phyloP scores from a whole-genome alignment of 2,113 vertebrate species.

The Tachysurus vachellii region DNA sequence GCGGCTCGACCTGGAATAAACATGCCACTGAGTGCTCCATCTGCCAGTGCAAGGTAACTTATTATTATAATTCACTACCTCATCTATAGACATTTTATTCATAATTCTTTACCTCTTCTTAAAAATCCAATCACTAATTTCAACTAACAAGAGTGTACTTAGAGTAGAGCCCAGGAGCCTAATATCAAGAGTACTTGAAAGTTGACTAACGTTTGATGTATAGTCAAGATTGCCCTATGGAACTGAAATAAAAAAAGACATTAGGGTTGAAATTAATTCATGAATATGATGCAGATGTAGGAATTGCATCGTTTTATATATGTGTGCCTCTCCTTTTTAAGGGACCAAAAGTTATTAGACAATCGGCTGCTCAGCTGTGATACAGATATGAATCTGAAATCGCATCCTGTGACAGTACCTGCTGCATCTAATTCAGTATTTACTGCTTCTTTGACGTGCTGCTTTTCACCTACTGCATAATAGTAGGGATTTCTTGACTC shows the following conservation, averaged over 20 bases:
- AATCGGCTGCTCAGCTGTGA: background rate
- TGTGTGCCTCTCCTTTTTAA: background rate
- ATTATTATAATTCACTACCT: background rate
- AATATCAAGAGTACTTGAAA: background rate
- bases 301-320: background rate
- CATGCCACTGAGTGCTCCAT: slow-evolving; percentile 95
- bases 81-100: too few relatives aligned
- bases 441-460: too few relatives aligned
- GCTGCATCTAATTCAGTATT: too few relatives aligned
- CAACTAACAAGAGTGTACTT: background rate
- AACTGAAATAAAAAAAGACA: background rate
- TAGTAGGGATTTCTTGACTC: too few relatives aligned
- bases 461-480: too few relatives aligned
- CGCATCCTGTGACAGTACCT: too few relatives aligned
- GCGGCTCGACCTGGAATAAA: slow-evolving; percentile 96
- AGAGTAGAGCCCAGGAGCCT: background rate
- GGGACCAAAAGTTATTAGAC: background rate
- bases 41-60: slow-evolving; percentile 87
- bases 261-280: background rate
- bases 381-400: too few relatives aligned
- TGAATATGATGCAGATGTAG: background rate
- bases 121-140: background rate
- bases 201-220: background rate
- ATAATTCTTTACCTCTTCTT: background rate
- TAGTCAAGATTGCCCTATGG: background rate